Percentiles rank a stretch among this genome's conserved stretches.
These are phyloP conservation scores for Gnathonemus echidnorhynchus DNA, from an alignment of 2,113 vertebrate species.

Conservation along the genomic window DNA sequence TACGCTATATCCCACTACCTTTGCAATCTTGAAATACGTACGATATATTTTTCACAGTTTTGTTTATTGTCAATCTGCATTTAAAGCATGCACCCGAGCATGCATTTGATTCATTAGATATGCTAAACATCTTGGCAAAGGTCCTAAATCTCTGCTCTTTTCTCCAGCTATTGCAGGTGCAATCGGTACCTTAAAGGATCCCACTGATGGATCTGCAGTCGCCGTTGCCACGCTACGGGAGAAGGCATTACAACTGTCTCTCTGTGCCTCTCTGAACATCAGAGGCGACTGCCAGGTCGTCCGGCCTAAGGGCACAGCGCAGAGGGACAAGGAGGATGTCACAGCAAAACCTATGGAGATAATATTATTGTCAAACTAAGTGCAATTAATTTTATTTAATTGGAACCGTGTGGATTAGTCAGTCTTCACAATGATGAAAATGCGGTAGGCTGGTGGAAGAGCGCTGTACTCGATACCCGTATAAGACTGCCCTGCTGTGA, in stretches of 20 bases:
- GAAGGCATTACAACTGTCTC: conserved; percentile 24
- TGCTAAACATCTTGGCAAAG: conserved; percentile 25
- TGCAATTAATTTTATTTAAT: conserved; percentile 57
- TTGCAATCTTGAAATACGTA: neutral
- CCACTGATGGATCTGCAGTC: conserved; percentile 35
- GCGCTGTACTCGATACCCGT: conserved; percentile 2
- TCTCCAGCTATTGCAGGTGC: conserved; percentile 41
- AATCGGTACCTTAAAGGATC: conserved; percentile 34
- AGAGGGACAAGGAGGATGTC: conserved; percentile 20
- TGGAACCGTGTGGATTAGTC: conserved; percentile 24
- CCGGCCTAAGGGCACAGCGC: conserved; percentile 13
- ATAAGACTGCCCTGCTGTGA: neutral
- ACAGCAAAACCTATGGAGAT: conserved; percentile 44
- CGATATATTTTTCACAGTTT: neutral
- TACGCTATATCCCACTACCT: conserved; percentile 29
- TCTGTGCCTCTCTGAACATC: conserved; percentile 31
- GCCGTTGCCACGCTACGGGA: conserved; percentile 33
- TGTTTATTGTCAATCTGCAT: neutral
- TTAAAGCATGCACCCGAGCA: neutral
- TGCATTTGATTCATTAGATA: conserved; percentile 2
- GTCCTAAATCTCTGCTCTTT: conserved; percentile 34
- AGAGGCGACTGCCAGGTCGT: conserved; percentile 23
- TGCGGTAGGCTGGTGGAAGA: conserved; percentile 27
- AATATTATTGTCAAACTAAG: conserved; percentile 49
- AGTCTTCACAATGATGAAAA: conserved; percentile 30